Evolutionary conservation across 2,797 vertebrate genomes (phyloP).

Genomic region (Danio tinwini): DNA sequence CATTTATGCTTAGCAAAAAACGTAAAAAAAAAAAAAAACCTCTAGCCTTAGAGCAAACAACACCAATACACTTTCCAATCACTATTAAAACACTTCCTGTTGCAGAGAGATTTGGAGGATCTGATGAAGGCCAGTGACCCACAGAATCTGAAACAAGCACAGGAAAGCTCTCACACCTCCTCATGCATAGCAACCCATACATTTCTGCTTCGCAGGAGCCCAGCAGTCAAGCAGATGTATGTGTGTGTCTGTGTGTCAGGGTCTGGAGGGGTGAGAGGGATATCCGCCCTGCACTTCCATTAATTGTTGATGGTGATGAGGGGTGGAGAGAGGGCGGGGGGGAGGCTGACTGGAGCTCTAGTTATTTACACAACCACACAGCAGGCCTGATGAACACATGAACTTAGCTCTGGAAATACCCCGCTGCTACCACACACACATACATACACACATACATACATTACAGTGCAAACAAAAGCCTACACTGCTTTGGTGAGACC

Average conservation of each 20-base stretch:
- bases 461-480: slow-evolving; percentile 22
- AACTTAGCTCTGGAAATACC: slow-evolving; percentile 32
- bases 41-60: neutral
- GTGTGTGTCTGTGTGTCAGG: slow-evolving; percentile 40
- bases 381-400: slow-evolving; percentile 51
- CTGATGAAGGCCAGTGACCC: slow-evolving; percentile 15
- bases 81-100: neutral
- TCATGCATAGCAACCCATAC: slow-evolving; percentile 16
- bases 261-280: slow-evolving; percentile 63
- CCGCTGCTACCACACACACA: slow-evolving; percentile 21
- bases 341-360: slow-evolving; percentile 30
- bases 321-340: slow-evolving; percentile 40
- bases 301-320: slow-evolving; percentile 68
- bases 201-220: slow-evolving; percentile 35
- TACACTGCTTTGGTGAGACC: neutral
- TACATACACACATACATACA: slow-evolving; percentile 3
- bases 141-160: slow-evolving; percentile 12
- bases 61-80: slow-evolving; percentile 1
- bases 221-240: slow-evolving; percentile 34
- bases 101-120: neutral
- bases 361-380: slow-evolving; percentile 55
- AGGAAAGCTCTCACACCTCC: slow-evolving; percentile 25
- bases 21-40: too few species aligned
- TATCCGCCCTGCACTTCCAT: slow-evolving; percentile 69
- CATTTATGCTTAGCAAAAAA: neutral